Evolutionary conservation across 2,113 vertebrate genomes (phyloP).

Genomic region (Spea multiplicata): DNA sequence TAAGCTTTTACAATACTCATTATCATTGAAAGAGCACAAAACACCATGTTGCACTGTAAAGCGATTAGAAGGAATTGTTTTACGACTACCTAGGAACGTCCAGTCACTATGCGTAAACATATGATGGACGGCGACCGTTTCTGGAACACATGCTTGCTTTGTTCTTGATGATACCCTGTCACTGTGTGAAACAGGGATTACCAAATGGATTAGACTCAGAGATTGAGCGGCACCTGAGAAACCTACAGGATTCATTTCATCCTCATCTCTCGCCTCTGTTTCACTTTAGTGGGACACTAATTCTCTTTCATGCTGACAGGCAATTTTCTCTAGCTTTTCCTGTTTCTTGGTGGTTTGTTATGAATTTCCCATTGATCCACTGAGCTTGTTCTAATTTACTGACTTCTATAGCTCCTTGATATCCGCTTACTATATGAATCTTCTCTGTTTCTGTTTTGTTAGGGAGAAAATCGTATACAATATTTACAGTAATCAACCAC

Average conservation of each 20-base stretch:
- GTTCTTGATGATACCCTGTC: constrained; percentile 35
- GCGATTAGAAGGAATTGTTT: not conserved
- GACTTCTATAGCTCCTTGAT: constrained; percentile 8
- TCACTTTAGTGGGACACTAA: constrained; percentile 26
- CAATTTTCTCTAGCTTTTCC: constrained; percentile 24
- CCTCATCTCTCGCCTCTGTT: constrained; percentile 16
- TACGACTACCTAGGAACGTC: not conserved
- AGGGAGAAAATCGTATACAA: not conserved
- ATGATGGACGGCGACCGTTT: constrained; percentile 9
- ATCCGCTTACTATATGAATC: not conserved
- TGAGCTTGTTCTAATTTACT: constrained; percentile 33
- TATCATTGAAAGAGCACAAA: too few relatives aligned
- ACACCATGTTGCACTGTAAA: too few relatives aligned
- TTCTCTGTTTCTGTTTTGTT: not conserved
- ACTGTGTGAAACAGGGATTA: constrained; percentile 39
- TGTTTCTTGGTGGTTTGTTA: constrained; percentile 23
- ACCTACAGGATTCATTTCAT: constrained; percentile 31
- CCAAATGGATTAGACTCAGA: constrained; percentile 34
- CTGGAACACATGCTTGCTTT: constrained; percentile 5
- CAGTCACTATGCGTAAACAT: constrained; percentile 14
- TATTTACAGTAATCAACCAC: not conserved
- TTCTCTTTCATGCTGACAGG: constrained; percentile 38
- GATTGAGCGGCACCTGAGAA: constrained; percentile 27
- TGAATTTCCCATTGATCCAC: constrained; percentile 32
- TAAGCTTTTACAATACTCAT: too few relatives aligned